Evolutionary conservation across 2,797 vertebrate species (phyloP).

Genomic region (Cheirogaleus major): DNA sequence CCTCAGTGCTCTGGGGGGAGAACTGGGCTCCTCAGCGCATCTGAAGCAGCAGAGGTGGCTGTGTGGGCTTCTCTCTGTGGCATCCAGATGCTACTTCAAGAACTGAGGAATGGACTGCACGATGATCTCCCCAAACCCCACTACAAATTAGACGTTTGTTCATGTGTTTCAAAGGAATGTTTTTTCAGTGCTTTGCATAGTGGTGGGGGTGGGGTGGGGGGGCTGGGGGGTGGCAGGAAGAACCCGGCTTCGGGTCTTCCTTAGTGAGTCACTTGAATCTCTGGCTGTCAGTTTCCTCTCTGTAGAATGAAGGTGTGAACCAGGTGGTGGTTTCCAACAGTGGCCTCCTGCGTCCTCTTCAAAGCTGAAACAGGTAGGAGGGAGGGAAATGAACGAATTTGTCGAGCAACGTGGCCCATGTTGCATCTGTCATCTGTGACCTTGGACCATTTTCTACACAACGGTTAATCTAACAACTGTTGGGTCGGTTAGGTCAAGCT

Average conservation of each 20-base stretch:
- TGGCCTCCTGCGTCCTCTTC: neutral
- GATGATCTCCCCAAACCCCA: neutral
- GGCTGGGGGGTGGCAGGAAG: neutral
- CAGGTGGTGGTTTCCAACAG: neutral
- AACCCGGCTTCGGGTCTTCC: neutral
- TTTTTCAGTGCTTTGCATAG: neutral
- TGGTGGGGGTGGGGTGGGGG: neutral
- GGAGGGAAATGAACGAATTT: neutral
- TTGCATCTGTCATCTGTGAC: neutral
- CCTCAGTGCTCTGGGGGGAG: neutral
- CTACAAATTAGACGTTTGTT: neutral
- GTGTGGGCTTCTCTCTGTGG: neutral
- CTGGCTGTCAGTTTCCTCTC: neutral
- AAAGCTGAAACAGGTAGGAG: neutral
- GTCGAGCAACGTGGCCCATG: neutral
- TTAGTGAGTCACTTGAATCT: neutral
- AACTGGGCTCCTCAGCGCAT: rapidly evolving
- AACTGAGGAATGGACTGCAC: neutral
- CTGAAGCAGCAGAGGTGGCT: neutral
- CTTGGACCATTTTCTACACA: neutral
- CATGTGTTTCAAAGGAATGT: neutral
- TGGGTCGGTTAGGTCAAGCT: too few species aligned
- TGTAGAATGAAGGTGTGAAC: neutral
- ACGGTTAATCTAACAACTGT: neutral
- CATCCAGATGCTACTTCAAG: neutral